These are phyloP conservation scores for Anastatus disparis DNA, from an alignment of 1,140 invertebrate genomes.

Conservation along the genomic window DNA sequence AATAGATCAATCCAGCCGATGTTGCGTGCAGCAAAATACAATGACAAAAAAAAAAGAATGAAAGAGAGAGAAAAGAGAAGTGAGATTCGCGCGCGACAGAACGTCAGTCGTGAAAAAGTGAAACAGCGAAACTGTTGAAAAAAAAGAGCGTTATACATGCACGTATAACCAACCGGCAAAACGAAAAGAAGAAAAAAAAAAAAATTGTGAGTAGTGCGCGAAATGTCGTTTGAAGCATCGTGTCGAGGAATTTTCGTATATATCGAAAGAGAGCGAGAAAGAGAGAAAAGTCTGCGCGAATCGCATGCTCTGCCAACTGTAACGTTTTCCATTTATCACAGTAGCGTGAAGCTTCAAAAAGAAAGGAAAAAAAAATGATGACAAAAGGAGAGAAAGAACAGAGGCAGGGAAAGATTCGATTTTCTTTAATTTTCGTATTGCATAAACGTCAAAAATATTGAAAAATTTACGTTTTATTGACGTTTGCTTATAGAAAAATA, in stretches of 20 bases:
- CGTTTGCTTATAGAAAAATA: too few relatives aligned
- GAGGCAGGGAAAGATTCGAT: conserved; percentile 26
- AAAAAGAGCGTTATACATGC: conserved; percentile 1
- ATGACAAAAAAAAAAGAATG: background rate
- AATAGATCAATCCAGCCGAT: conserved; percentile 27
- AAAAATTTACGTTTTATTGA: too few relatives aligned
- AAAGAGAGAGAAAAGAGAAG: conserved; percentile 6
- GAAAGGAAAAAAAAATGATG: background rate
- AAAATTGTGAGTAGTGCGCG: background rate
- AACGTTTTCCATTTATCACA: conserved; percentile 32
- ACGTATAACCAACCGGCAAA: background rate
- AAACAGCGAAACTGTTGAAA: background rate
- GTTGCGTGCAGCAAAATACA: conserved; percentile 5
- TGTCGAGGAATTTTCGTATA: conserved; percentile 21
- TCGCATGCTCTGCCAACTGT: conserved; percentile 1
- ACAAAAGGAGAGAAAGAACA: too few relatives aligned
- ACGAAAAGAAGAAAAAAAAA: background rate
- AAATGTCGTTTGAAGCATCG: conserved; percentile 27
- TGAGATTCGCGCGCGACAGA: background rate
- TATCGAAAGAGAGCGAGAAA: too few relatives aligned
- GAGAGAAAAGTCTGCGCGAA: background rate
- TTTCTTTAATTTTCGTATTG: conserved; percentile 8
- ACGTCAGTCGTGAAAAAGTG: conserved; percentile 1
- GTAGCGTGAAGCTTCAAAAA: background rate
- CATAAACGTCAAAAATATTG: too few relatives aligned